A percentile compares a stretch with the other conserved stretches of the same genome.
phyloP scores from a whole-genome alignment of 2,888 invertebrate species.

The Hypomecis atomaria region DNA sequence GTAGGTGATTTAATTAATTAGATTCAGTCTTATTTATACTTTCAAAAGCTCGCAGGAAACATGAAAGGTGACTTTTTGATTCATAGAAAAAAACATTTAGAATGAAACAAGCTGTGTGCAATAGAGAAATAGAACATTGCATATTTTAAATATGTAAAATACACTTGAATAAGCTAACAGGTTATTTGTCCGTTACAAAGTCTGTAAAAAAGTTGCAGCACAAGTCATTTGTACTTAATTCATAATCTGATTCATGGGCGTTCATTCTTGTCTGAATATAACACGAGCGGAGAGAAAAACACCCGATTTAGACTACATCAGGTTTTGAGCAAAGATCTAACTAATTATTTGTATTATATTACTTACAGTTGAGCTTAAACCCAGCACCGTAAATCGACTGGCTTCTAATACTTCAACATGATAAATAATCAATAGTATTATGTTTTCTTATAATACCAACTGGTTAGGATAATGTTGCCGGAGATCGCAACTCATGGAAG shows the following conservation, averaged over 20 bases:
- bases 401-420: too few relatives aligned
- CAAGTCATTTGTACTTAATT: conserved; percentile 4
- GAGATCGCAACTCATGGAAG: too few relatives aligned
- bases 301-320: not conserved
- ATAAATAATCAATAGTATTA: too few relatives aligned
- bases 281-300: not conserved
- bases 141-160: conserved; percentile 7
- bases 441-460: too few relatives aligned
- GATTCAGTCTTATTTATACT: conserved; percentile 2
- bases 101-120: not conserved
- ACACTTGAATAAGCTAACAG: conserved; percentile 15
- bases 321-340: not conserved
- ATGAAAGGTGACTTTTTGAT: conserved; percentile 3
- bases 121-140: not conserved
- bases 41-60: conserved; percentile 1
- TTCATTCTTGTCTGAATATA: conserved; percentile 1
- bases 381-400: too few relatives aligned
- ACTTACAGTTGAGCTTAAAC: too few relatives aligned
- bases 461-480: too few relatives aligned
- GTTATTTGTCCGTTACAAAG: conserved; percentile 4
- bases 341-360: not conserved
- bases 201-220: conserved; percentile 2
- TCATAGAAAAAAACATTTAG: conserved; percentile 7
- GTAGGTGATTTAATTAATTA: conserved; percentile 1
- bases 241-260: conserved; percentile 1